Evolutionary conservation across 2,113 vertebrate genomes (phyloP), one percentile per base, ranked within the genome.

Genomic region (Sphyrna mokarran): DNA sequence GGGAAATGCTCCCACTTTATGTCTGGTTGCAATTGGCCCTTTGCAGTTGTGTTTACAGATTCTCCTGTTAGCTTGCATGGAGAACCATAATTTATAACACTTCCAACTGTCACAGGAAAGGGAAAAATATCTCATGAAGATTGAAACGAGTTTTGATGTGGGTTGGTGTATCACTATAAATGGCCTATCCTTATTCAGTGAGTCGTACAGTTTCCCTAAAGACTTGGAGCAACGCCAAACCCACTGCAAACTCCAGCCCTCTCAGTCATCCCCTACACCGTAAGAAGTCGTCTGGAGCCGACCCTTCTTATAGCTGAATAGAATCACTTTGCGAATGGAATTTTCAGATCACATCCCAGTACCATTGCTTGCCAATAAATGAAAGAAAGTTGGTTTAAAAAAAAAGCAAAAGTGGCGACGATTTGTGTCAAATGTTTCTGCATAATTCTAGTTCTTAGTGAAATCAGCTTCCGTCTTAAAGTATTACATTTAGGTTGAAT

Each of bases 351-450:
- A 93, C 58, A 22, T 66, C 61, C 61, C 89, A 93, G 6, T 37
- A 0, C 61, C 58, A 33, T 8, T 7, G 89, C 58, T 22, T 93
- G 61, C 89, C 61, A 93, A 93, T n/a, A 68, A 93, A 37, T 66
- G 33, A 18, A 93, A 68, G 16, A 68, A 18, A 29, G 66, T 93
- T 93, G 18, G 89, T 68, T 93, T 63, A 8, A 8, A 63, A 76
- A 37, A 66, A 63, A 63, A 91, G 63, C 48, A 90, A 68, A 68
- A 68, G n/a, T 20, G 37, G 61, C 66, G 61, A 66, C 66, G 16
- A 66, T 93, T 93, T 93, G 61, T 93, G 89, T 93, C 89, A 93
- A 93, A 37, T 37, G 33, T n/a, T 63, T 40, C n/a, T 40, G 33
- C n/a, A 93, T 93, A 22, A 40, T 93, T 66, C 89, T 37, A 68